Conservation (phyloP, 2,797 vertebrate species). For the Poeciliopsis presidionis region DNA sequence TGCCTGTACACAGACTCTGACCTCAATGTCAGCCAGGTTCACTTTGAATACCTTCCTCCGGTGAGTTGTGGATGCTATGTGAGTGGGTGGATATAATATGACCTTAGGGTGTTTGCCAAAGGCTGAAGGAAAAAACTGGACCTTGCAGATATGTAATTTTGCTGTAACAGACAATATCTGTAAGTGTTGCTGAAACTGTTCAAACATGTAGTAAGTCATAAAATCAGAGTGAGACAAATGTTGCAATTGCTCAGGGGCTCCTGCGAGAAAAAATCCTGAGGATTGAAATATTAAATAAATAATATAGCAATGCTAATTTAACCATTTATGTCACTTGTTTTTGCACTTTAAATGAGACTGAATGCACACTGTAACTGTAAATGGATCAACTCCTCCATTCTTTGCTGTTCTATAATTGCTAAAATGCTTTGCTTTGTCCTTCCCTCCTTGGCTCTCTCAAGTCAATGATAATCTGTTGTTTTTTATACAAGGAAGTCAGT, state of each 20-base stretch:
- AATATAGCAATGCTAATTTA: not conserved
- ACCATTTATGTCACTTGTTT: not conserved
- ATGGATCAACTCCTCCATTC: not conserved
- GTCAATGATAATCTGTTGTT: not conserved
- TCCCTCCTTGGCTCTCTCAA: not conserved
- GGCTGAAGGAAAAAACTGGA: not conserved
- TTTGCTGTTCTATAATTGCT: not conserved
- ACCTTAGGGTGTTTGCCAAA: not conserved
- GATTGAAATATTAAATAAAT: not conserved
- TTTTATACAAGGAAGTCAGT: not conserved
- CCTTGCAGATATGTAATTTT: not conserved
- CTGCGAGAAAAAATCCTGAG: not conserved
- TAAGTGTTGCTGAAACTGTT: not conserved
- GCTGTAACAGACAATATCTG: not conserved
- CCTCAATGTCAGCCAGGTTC: conserved; percentile 74
- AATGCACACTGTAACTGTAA: not conserved
- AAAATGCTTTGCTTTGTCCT: not conserved
- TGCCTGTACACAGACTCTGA: conserved; percentile 69
- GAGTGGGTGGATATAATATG: not conserved
- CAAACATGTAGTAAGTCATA: not conserved
- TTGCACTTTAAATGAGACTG: not conserved
- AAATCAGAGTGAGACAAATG: not conserved
- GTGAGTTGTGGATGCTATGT: conserved; percentile 58
- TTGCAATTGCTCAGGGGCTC: not conserved
- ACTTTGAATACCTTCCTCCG: conserved; percentile 76